Conservation (phyloP, 2,888 invertebrate species). For the Stenurella melanura region DNA sequence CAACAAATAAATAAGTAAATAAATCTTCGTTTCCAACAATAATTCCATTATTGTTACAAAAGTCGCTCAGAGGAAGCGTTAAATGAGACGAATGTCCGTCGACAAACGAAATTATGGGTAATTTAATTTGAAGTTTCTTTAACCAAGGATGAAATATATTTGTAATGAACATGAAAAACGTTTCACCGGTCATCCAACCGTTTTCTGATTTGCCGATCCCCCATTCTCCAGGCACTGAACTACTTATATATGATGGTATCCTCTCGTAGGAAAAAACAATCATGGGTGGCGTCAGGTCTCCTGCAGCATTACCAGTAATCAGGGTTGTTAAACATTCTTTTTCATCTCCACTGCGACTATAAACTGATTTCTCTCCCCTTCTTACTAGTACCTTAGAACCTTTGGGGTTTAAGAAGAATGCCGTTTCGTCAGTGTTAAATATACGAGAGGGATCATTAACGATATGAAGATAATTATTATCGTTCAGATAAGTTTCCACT, state of each 20-base stretch:
- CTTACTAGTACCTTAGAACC: conserved; percentile 54
- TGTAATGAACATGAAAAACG: conserved; percentile 34
- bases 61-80: conserved; percentile 40
- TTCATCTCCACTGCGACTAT: conserved; percentile 53
- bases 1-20: no score
- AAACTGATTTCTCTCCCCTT: conserved; percentile 58
- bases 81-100: conserved; percentile 47
- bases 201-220: conserved; percentile 36
- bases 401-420: conserved; percentile 58
- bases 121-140: conserved; percentile 17
- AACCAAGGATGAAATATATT: conserved; percentile 45
- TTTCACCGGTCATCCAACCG: background rate
- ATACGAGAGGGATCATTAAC: conserved; percentile 58
- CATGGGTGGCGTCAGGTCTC: conserved; percentile 42
- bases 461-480: conserved; percentile 42
- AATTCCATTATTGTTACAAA: conserved; percentile 44
- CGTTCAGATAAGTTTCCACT: conserved; percentile 51
- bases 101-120: conserved; percentile 47
- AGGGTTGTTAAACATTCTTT: conserved; percentile 51
- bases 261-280: conserved; percentile 32
- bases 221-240: conserved; percentile 35
- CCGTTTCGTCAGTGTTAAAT: conserved; percentile 62
- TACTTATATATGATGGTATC: conserved; percentile 34
- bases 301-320: conserved; percentile 57
- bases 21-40: no score